phyloP scores from a whole-genome alignment of 2,888 invertebrate genomes.

The Dasysyrphus albostriatus region DNA sequence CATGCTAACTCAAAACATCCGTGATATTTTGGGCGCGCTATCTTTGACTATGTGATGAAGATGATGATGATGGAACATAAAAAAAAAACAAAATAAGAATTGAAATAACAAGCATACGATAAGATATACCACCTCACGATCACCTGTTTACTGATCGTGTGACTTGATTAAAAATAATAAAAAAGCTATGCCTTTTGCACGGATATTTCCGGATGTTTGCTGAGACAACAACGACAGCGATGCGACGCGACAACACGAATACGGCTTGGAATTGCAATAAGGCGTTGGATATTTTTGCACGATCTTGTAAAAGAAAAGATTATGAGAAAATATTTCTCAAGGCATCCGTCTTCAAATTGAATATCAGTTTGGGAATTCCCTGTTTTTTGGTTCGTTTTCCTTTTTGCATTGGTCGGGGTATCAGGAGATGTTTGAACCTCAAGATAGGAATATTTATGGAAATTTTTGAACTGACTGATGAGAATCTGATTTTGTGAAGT shows the following conservation, averaged over 20 bases:
- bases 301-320: conserved; percentile 43
- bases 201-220: conserved; percentile 72
- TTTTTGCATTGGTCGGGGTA: not conserved
- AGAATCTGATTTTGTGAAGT: not conserved
- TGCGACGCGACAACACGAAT: not conserved
- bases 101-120: conserved; percentile 41
- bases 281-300: conserved; percentile 61
- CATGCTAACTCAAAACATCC: not conserved
- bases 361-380: not conserved
- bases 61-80: not conserved
- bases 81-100: not conserved
- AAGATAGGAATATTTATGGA: not conserved
- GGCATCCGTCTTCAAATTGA: conserved; percentile 37
- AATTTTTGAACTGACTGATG: not conserved
- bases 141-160: conserved; percentile 71
- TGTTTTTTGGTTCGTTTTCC: not conserved
- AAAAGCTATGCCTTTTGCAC: conserved; percentile 47
- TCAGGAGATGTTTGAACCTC: no score
- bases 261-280: not conserved
- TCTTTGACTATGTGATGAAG: conserved; percentile 24
- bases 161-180: conserved; percentile 40
- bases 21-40: conserved; percentile 53
- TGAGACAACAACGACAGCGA: not conserved
- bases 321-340: conserved; percentile 35
- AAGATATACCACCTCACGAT: conserved; percentile 63